Base-by-base conservation (phyloP, 1,140 invertebrate species). In the Penaeus chinensis region DNA sequence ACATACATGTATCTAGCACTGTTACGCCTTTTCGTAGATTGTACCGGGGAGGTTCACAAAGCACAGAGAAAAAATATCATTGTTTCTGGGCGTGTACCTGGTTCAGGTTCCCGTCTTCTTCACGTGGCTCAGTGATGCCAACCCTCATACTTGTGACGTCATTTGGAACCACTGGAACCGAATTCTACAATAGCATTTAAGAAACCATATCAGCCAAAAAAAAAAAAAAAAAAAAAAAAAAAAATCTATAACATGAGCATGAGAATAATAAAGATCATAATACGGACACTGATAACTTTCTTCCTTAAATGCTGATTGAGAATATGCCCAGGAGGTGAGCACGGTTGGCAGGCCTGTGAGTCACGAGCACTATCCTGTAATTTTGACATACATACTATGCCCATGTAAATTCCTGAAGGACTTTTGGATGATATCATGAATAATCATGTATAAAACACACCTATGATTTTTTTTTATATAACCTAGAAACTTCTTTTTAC, bases 371-470 rank as follows among this genome's bases (percentile, higher is more conserved):
- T 32, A 80, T 60, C 69, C 62, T 85, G 65, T 66, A 78, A 60
- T 79, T 54, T 65, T 85, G 84, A 85, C 76, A 79, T 60, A 77
- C 84, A 65, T 54, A 20, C 20, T 32, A 62, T 66, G 54, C 76
- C 63, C 63, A 78, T 87, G 86, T 87, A 83, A 66, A 69, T 82
- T 77, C 86, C 80, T 71, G 60, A 65, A 82, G 80, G 80, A 87
- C 86, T 76, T 82, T 82, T 87, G 86, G 86, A 87, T 82, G 86
- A 87, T 77, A 71, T 81, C 27, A 82, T 82, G 71, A 87, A 87
- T 87, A 87, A 87, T 87, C 86, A 87, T 87, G 86, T 87, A 87
- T 87, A 87, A 87, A 82, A 87, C 80, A 87, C 71, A 87, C 47
- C 81, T 47, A 71, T 86, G 84, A 80, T 86, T 86, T 86, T 86